Evolutionary conservation across 2,113 vertebrate genomes (phyloP), one percentile per base, ranked within the genome.

Genomic region (Macroglossus sobrinus): DNA sequence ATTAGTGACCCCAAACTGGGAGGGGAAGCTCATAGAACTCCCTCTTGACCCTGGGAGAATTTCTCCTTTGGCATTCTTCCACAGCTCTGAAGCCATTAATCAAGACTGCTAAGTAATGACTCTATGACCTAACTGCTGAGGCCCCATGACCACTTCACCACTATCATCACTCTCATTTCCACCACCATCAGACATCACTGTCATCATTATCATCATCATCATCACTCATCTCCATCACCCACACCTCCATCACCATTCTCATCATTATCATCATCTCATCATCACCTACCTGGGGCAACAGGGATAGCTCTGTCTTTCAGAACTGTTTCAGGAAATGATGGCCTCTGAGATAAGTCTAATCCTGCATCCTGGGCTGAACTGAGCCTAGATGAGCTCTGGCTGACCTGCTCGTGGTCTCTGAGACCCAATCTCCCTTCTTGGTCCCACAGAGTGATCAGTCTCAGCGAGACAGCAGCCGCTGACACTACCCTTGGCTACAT

Each of bases 401-500:
- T 53, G 47, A 30, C 30, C 3, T 33, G 9, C 33, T 53, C 40
- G 45, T 5, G 0, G 5, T 38, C 30, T 72, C 84, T 80, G 59
- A 94, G 61, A 43, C 24, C 1, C 22, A 16, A 16, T 40, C 53
- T 93, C 19, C 72, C 14, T 6, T 21, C 79, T 74, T 50, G 89
- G 75, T 5, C 78, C 26, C 69, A 78, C 97, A 99, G 99, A 97
- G 99, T 97, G 50, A 97, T 98, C 80, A 99, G 98, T 98, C 99
- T 99, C 98, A 98, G 99, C 64, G 99, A 99, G 98, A 99, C 99
- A 1, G 99, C 99, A 0, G 98, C 98, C 61, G 99, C 99, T 0
- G 99, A 99, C 33, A 98, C 99, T 35, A 98, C 98, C 86, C 98
- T 99, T 82, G 99, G 99, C 76, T 99, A 99, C 98, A 98, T 99